Conservation (phyloP, 2,888 invertebrate genomes). For the Clepsis dumicolana region DNA sequence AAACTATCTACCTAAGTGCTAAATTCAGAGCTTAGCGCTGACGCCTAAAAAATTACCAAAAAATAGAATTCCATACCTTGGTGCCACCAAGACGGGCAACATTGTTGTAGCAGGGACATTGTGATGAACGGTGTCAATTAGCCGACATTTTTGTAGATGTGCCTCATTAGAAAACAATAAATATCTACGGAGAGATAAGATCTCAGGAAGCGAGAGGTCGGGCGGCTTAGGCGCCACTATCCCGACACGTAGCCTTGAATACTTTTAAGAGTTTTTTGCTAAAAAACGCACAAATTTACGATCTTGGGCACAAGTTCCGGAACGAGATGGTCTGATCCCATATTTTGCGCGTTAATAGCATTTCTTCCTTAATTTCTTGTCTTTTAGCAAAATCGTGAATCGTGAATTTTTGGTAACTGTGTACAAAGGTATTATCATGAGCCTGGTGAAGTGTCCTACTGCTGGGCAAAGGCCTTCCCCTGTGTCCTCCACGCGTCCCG, state of each 20-base stretch:
- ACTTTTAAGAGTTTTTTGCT: constrained; percentile 35
- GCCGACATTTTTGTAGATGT: constrained; percentile 30
- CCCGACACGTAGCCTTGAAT: constrained; percentile 9
- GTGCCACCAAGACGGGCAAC: not conserved
- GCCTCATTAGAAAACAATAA: constrained; percentile 43
- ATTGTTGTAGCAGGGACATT: constrained; percentile 3
- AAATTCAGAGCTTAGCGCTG: too few species aligned
- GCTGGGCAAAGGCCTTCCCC: too few species aligned
- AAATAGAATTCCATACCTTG: not conserved
- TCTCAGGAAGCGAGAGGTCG: constrained; percentile 35
- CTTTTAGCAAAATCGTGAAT: too few species aligned
- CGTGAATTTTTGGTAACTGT: too few species aligned
- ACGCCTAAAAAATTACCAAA: not conserved
- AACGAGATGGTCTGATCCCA: constrained; percentile 29
- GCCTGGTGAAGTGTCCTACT: too few species aligned
- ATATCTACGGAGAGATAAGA: constrained; percentile 34
- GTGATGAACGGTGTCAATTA: constrained; percentile 32
- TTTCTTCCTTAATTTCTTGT: not conserved
- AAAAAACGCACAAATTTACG: constrained; percentile 40
- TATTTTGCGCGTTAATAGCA: constrained; percentile 20
- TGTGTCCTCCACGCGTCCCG: too few species aligned
- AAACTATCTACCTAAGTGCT: too few species aligned
- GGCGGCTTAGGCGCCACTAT: constrained; percentile 24
- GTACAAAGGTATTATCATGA: too few species aligned
- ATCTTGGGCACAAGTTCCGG: constrained; percentile 36